Conservation (phyloP, 2,888 invertebrate genomes). For the Thyatira batis region DNA sequence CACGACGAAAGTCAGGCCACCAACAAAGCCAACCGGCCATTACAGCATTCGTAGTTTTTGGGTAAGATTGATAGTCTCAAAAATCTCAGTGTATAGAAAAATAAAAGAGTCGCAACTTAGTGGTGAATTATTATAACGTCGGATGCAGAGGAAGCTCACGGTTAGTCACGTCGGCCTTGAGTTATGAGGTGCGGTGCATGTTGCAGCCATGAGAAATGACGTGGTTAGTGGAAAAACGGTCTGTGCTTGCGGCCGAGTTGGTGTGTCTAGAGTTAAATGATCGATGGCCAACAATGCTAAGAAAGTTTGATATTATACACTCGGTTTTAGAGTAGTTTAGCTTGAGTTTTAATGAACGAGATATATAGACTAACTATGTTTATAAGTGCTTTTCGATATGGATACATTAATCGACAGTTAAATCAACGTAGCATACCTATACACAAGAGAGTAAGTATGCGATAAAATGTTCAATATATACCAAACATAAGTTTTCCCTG, state of each 20-base stretch:
- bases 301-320: too few species aligned
- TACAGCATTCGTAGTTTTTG: too few species aligned
- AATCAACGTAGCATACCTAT: too few species aligned
- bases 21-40: background rate
- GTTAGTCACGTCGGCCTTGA: conserved; percentile 35
- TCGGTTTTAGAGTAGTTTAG: too few species aligned
- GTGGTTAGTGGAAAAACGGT: background rate
- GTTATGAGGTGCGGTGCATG: conserved; percentile 27
- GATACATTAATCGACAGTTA: too few species aligned
- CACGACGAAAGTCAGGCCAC: too few species aligned
- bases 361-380: too few species aligned
- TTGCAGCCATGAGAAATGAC: conserved; percentile 16
- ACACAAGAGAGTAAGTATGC: too few species aligned
- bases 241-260: background rate
- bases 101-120: conserved; percentile 14
- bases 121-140: conserved; percentile 33
- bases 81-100: background rate
- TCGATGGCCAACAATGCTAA: background rate
- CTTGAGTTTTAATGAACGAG: too few species aligned
- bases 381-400: too few species aligned
- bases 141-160: conserved; percentile 23
- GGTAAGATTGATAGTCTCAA: background rate
- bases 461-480: too few species aligned
- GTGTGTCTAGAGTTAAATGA: background rate
- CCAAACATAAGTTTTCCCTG: too few species aligned